Evolutionary conservation across 2,888 invertebrate species (phyloP).

Genomic region (Tipula unca): DNA sequence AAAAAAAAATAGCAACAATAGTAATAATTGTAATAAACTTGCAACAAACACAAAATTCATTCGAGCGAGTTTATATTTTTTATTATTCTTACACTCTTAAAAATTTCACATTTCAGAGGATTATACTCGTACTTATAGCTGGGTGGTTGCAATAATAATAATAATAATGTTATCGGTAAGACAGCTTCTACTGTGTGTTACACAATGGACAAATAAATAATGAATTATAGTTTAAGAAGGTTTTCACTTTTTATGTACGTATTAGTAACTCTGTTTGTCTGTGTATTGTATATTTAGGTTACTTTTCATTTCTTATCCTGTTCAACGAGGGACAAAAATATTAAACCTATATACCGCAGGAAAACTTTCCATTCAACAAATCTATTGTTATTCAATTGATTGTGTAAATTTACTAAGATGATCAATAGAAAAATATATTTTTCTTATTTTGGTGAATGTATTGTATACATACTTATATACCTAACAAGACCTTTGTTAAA

Average conservation of each 20-base stretch:
- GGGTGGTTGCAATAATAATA: background rate
- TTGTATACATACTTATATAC: no score
- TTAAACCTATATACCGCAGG: background rate
- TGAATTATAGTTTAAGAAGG: background rate
- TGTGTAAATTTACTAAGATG: background rate
- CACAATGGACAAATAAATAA: background rate
- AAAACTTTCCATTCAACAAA: background rate
- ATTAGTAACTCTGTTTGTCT: no score
- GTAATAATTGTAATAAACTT: background rate
- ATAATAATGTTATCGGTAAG: background rate
- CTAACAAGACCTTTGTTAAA: background rate
- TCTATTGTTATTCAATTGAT: background rate
- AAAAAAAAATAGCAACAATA: no score
- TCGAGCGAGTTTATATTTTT: background rate
- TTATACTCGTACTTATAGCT: background rate
- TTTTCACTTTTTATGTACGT: background rate
- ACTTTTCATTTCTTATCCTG: background rate
- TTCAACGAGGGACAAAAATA: background rate
- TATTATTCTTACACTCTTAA: background rate
- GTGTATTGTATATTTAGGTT: background rate
- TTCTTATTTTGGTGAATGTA: background rate
- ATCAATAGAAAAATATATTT: background rate
- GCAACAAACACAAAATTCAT: background rate
- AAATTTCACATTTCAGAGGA: background rate
- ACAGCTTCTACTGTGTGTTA: background rate